Base-by-base conservation (phyloP, 2,888 invertebrate genomes). In the Epirrhoe alternata region DNA sequence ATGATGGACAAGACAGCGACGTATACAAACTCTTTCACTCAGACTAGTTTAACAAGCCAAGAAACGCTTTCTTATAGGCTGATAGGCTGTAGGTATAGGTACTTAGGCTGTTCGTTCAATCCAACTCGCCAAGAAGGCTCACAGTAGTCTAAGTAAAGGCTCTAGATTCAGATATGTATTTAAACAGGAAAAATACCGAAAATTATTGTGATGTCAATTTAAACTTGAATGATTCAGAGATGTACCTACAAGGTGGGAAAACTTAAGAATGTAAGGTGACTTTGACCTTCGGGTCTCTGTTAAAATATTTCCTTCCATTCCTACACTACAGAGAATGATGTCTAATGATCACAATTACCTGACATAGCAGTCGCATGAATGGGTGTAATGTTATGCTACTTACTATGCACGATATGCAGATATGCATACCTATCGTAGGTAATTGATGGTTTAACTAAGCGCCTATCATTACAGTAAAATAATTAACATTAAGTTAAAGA, bases 341-440 rank as follows among this genome's bases (percentile, higher is more conserved):
- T 6, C 17, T 49, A 12, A 58, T 58, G 33, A 58, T 47, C 53
- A 51, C 50, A 66, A 63, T 69, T 66, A 66, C 30, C 53, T 54
- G 24, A 45, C 58, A 64, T 64, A 66, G 16, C 52, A 60, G 55
- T 53, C 55, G 61, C 64, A 52, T 64, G 66, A 59, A 52, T 57
- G n/a, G 6, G n/a, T 31, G 42, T 55, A 24, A 47, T 58, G 17
- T 50, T 50, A 33, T 58, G 33, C 14, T 16, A 49, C 6, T 17
- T 17, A 35, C 17, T 35, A 50, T 58, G 33, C 35, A 58, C 12
- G 5, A 58, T n/a, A n/a, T n/a, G n/a, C n/a, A n/a, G n/a, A n/a
- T n/a, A 30, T 56, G 30, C 30, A 51, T 51, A 0, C 16, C 14
- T 47, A 47, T 16, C 47, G 16, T 16, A 16, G 16, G 14, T n/a